These are phyloP conservation scores for Agrochola litura DNA, from an alignment of 2,888 invertebrate species.

Conservation along the genomic window DNA sequence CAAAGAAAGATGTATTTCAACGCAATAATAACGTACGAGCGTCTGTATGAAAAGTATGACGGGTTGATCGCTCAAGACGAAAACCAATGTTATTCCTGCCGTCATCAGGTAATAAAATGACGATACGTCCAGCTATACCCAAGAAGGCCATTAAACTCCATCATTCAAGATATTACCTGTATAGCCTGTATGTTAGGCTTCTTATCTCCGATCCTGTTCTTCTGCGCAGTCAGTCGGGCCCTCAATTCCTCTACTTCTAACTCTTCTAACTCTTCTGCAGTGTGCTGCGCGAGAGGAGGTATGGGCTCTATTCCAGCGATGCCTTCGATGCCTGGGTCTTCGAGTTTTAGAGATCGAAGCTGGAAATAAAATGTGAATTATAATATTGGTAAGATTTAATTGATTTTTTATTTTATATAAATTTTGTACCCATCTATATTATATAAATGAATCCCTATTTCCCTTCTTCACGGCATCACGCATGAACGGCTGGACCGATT, in stretches of 20 bases:
- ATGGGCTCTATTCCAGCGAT: constrained; percentile 82
- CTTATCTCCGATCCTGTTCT: constrained; percentile 90
- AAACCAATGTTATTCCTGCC: background rate
- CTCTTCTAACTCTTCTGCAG: constrained; percentile 92
- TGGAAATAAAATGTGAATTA: background rate
- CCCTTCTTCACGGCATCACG: no score
- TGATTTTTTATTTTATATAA: no score
- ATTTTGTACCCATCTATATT: no score
- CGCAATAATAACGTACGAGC: no score
- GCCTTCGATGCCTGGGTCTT: constrained; percentile 82
- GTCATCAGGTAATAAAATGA: background rate
- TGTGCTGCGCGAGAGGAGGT: constrained; percentile 89
- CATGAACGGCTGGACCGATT: no score
- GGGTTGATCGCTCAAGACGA: no score
- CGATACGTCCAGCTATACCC: background rate
- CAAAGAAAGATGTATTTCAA: no score
- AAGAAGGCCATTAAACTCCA: background rate
- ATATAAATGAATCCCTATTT: no score
- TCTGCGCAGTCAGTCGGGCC: constrained; percentile 90
- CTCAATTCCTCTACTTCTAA: constrained; percentile 90
- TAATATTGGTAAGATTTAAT: no score
- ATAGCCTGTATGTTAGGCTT: constrained; percentile 94
- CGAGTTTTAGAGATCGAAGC: constrained; percentile 91
- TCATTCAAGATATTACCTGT: constrained; percentile 85
- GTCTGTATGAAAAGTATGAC: no score